Conservation (phyloP, 2,888 invertebrate species). For the Molorchus minor region DNA sequence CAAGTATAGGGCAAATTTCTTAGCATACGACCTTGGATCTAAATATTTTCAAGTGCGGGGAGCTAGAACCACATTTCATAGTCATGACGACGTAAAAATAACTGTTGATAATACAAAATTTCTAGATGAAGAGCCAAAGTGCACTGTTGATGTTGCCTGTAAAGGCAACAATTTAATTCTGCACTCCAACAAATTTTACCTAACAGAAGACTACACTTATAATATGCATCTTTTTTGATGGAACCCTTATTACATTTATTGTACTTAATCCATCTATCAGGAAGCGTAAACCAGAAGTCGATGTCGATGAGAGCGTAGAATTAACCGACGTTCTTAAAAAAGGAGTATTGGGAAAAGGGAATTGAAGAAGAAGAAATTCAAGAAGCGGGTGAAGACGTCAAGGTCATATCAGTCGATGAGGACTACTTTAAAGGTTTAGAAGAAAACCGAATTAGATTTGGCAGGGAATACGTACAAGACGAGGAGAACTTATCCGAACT, state of each 20-base stretch:
- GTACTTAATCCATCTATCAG: conserved; percentile 12
- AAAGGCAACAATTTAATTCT: conserved; percentile 41
- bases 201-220: conserved; percentile 35
- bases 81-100: conserved; percentile 50
- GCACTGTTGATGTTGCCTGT: conserved; percentile 42
- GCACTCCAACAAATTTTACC: conserved; percentile 38
- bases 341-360: too few species aligned
- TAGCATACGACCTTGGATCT: conserved; percentile 47
- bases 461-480: too few species aligned
- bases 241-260: conserved; percentile 44
- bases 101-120: conserved; percentile 48
- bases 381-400: neutral
- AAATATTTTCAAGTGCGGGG: conserved; percentile 43
- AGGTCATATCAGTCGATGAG: conserved; percentile 25
- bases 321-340: too few species aligned
- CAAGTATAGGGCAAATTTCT: conserved; percentile 28
- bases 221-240: conserved; percentile 43
- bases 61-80: conserved; percentile 47
- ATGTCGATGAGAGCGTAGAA: neutral
- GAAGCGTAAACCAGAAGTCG: neutral
- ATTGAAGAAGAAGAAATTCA: neutral
- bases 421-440: conserved; percentile 21
- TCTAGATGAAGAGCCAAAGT: conserved; percentile 42
- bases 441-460: neutral
- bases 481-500: conserved; percentile 2